phyloP scores from a whole-genome alignment of 2,888 invertebrate genomes.

The Mimas tiliae region DNA sequence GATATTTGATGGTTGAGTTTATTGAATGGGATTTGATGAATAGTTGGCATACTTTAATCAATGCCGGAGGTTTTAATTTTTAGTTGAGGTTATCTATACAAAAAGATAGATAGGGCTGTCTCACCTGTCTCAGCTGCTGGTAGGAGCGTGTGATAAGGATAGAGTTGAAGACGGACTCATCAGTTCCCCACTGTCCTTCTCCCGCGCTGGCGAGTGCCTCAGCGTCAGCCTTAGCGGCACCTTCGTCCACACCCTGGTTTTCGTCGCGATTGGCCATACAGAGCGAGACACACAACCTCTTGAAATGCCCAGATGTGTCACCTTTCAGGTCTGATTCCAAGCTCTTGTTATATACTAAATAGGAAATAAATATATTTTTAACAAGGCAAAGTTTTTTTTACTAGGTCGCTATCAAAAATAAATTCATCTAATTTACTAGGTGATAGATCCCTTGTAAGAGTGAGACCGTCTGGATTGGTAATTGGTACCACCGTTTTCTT shows the following conservation, averaged over 20 bases:
- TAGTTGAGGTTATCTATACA: not conserved
- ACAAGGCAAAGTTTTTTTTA: not conserved
- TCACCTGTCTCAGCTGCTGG: conserved; percentile 91
- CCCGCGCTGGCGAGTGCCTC: conserved; percentile 91
- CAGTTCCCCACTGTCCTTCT: conserved; percentile 95
- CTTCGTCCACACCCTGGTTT: conserved; percentile 92
- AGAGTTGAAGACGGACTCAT: conserved; percentile 94
- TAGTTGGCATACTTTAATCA: too few species aligned
- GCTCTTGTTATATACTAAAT: conserved; percentile 90
- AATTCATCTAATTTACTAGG: too few species aligned
- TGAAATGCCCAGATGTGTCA: conserved; percentile 98
- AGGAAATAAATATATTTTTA: not conserved
- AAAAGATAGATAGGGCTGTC: not conserved
- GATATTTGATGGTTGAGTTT: too few species aligned
- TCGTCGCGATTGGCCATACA: conserved; percentile 96
- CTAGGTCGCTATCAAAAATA: too few species aligned
- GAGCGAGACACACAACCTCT: conserved; percentile 94
- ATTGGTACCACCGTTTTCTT: too few species aligned
- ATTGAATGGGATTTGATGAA: too few species aligned
- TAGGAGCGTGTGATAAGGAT: conserved; percentile 95
- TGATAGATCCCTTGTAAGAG: too few species aligned
- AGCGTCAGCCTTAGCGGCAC: conserved; percentile 92
- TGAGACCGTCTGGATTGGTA: too few species aligned
- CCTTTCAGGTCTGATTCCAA: conserved; percentile 94
- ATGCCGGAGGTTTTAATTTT: too few species aligned